Evolutionary conservation across 2,888 invertebrate genomes (phyloP), one percentile per base, ranked within the genome.

Genomic region (Pristionchus exspectatus): DNA sequence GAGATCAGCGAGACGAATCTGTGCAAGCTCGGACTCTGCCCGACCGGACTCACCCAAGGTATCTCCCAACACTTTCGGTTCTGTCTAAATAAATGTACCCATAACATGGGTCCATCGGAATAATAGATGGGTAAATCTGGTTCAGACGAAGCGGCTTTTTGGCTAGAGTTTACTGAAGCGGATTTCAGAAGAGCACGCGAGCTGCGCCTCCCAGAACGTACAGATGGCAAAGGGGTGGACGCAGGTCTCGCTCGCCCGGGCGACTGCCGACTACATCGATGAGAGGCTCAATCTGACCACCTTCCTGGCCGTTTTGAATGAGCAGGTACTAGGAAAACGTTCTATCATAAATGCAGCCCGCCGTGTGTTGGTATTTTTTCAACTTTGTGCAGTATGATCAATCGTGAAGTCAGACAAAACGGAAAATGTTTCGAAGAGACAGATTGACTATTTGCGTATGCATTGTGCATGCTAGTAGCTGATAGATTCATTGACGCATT

Each of bases 1-100:
- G 87, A 87, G 27, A 69, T 66, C 44, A 69, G 69, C 9, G 87
- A 87, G 33, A 50, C 50, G 66, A 87, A 87, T 69, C 69, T 87
- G 66, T 69, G 87, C 38, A 87, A 69, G 50, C 87, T 87, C n/a
- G 87, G 50, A 0, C 21, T 87, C 9, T 87, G 87, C 33, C 66
- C 87, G 69, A 44, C 0, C 1, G 59, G 38, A 33, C 38, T 85
- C 14, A 85, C 24, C 30, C n/a, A 33, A 33, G 59, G 84, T 85
- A 5, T n/a, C n/a, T n/a, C n/a, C n/a, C n/a, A n/a, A n/a, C n/a
- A n/a, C n/a, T n/a, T n/a, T n/a, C n/a, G n/a, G n/a, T n/a, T n/a
- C n/a, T n/a, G n/a, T n/a, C n/a, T n/a, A n/a, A n/a, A n/a, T n/a
- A n/a, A n/a, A n/a, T n/a, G n/a, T n/a, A n/a, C n/a, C n/a, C n/a